Evolutionary conservation across 2,113 vertebrate species (phyloP).

Genomic region (Rhombomys opimus): DNA sequence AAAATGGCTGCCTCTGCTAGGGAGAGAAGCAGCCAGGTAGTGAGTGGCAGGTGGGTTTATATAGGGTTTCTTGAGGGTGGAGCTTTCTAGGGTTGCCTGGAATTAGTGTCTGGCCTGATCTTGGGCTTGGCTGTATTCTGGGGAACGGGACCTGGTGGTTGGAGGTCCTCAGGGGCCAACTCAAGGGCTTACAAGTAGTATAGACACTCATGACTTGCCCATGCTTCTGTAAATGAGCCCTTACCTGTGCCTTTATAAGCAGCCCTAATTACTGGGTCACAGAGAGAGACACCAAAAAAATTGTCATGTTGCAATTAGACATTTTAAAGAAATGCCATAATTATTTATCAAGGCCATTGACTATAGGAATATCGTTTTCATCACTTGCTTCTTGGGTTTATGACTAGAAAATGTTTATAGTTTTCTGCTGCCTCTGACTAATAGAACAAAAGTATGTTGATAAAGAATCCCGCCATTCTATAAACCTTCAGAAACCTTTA

Average conservation of each 20-base stretch:
- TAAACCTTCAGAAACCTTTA: neutral
- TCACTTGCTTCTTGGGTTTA: neutral
- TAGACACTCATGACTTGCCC: neutral
- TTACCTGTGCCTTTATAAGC: neutral
- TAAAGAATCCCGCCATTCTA: neutral
- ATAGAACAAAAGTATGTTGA: neutral
- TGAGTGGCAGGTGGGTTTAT: neutral
- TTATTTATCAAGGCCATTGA: neutral
- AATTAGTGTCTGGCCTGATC: neutral
- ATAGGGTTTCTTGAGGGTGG: too few relatives aligned
- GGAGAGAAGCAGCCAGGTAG: neutral
- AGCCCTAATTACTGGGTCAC: neutral
- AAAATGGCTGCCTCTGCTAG: neutral
- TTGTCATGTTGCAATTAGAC: neutral
- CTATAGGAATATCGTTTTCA: neutral
- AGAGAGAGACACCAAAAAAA: neutral
- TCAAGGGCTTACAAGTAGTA: neutral
- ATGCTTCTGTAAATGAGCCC: neutral
- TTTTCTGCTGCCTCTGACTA: conserved; percentile 5
- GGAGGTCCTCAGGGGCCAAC: neutral
- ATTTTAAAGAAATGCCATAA: too few relatives aligned
- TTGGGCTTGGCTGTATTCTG: neutral
- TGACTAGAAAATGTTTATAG: conserved; percentile 8
- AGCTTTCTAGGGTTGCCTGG: neutral
- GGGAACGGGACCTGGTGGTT: neutral